These are phyloP conservation scores for Thaleichthys pacificus DNA, from an alignment of 2,797 vertebrate species.

Conservation along the genomic window DNA sequence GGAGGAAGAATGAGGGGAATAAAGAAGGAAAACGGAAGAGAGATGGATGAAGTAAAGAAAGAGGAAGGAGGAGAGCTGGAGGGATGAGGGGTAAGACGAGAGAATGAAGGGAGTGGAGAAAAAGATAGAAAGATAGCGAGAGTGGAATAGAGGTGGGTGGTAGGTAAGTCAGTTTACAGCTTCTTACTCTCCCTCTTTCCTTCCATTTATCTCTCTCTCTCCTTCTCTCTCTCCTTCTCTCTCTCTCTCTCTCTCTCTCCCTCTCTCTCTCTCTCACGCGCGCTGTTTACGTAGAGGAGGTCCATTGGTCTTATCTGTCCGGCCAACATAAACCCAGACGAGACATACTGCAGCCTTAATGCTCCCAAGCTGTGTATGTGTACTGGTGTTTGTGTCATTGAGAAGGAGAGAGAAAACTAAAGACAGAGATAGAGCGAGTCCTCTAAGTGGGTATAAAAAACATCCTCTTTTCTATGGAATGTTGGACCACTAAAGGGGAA, in stretches of 20 bases:
- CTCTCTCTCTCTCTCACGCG: too few species aligned
- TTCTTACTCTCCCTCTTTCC: too few species aligned
- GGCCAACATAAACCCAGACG: too few species aligned
- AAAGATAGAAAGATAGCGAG: neutral
- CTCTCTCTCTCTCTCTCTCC: too few species aligned
- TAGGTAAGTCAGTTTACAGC: too few species aligned
- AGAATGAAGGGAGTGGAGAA: neutral
- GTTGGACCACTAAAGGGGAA: neutral
- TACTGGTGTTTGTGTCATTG: neutral
- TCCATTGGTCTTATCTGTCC: too few species aligned
- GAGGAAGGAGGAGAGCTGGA: neutral
- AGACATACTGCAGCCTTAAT: too few species aligned
- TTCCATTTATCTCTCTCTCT: too few species aligned
- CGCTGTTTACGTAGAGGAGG: too few species aligned
- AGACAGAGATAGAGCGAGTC: constrained; percentile 1
- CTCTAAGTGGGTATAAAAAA: neutral
- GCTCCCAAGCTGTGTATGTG: neutral
- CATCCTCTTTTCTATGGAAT: neutral
- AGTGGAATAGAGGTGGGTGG: neutral
- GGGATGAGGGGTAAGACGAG: neutral
- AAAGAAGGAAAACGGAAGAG: neutral
- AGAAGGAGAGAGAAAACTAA: neutral
- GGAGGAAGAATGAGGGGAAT: neutral
- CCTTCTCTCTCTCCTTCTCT: too few species aligned
- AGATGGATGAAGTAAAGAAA: neutral